phyloP scores from a whole-genome alignment of 2,888 invertebrate species.

The Leptopilina syphax region DNA sequence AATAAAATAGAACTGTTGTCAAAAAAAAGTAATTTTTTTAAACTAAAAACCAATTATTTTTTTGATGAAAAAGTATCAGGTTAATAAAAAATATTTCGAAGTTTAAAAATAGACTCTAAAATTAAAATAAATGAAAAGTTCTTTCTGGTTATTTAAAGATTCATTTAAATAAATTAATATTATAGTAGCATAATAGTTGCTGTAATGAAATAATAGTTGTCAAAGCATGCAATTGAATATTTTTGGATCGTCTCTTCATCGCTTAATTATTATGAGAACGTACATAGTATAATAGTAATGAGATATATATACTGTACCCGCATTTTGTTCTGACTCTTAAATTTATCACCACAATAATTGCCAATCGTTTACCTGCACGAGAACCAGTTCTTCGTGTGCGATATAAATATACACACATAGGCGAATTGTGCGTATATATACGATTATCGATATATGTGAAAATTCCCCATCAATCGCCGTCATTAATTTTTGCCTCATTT shows the following conservation, averaged over 20 bases:
- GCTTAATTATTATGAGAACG: constrained; percentile 68
- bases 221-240: constrained; percentile 51
- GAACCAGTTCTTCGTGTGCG: constrained; percentile 64
- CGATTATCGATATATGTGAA: constrained; percentile 53
- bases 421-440: constrained; percentile 47
- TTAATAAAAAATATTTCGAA: too few species aligned
- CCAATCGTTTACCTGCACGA: constrained; percentile 69
- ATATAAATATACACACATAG: constrained; percentile 51
- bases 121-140: too few species aligned
- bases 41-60: too few species aligned
- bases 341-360: constrained; percentile 71
- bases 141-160: too few species aligned
- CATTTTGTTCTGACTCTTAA: constrained; percentile 59
- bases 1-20: too few species aligned
- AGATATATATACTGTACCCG: constrained; percentile 53
- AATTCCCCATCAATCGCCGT: constrained; percentile 57
- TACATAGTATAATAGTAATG: constrained; percentile 54
- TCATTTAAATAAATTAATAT: too few species aligned
- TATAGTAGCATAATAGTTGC: too few species aligned
- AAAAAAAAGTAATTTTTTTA: too few species aligned
- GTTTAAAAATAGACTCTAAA: too few species aligned
- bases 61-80: too few species aligned
- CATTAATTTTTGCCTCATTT: constrained; percentile 66
- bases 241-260: constrained; percentile 63
- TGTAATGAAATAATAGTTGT: constrained; percentile 43